These are phyloP conservation scores for Pomatostomus ruficeps DNA, from an alignment of 2,113 vertebrate species.

Conservation along the genomic window DNA sequence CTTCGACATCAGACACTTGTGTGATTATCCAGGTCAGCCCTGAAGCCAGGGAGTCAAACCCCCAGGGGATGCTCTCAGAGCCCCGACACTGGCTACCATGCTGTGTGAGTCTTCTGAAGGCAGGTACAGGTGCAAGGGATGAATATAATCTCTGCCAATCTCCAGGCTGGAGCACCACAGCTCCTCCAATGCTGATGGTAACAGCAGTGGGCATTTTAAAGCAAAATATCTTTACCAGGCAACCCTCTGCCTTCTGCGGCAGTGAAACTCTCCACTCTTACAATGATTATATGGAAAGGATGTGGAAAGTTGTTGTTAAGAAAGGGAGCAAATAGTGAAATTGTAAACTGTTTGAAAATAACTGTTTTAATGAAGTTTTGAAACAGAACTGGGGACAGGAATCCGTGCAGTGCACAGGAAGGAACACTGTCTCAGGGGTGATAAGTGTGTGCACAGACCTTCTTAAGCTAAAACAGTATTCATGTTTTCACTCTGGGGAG, in stretches of 20 bases:
- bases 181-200: not conserved
- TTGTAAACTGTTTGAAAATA: not conserved
- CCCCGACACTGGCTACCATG: not conserved
- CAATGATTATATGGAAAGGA: not conserved
- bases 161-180: not conserved
- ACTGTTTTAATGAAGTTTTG: not conserved
- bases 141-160: not conserved
- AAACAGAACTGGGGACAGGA: not conserved
- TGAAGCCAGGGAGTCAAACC: not conserved
- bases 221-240: not conserved
- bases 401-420: not conserved
- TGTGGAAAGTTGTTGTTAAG: not conserved
- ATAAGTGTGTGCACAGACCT: accelerated
- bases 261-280: not conserved
- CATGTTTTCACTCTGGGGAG: not conserved
- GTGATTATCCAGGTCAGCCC: not conserved
- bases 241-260: not conserved
- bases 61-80: not conserved
- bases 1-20: not conserved
- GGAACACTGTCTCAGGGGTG: not conserved
- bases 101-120: not conserved
- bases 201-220: not conserved
- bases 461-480: not conserved
- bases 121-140: not conserved
- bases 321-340: not conserved